phyloP scores from a whole-genome alignment of 2,797 vertebrate genomes.

The Coregonus suidteri region DNA sequence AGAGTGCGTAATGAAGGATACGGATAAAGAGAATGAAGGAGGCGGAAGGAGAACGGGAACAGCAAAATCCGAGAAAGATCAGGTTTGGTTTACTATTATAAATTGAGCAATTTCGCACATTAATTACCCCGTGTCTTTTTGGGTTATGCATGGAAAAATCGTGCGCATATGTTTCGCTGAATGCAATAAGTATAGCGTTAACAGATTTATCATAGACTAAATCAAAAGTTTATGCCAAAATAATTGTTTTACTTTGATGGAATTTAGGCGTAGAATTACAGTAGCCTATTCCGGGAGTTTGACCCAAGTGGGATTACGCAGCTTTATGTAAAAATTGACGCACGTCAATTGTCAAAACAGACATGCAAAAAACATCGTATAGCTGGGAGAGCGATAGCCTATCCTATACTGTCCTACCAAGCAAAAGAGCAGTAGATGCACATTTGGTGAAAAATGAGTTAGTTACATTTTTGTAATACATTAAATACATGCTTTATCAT shows the following conservation, averaged over 20 bases:
- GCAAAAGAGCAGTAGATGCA: too few species aligned
- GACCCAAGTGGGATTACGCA: background rate
- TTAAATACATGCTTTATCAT: too few species aligned
- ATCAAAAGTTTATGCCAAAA: too few species aligned
- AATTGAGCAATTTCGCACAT: background rate
- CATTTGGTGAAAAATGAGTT: too few species aligned
- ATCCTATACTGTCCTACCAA: too few species aligned
- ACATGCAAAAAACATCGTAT: background rate
- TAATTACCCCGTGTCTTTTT: background rate
- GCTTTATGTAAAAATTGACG: background rate
- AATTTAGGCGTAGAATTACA: too few species aligned
- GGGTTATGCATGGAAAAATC: background rate
- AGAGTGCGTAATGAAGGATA: constrained; percentile 13
- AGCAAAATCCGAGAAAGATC: constrained; percentile 55
- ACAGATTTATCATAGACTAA: too few species aligned
- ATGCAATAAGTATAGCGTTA: background rate
- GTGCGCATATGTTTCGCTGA: background rate
- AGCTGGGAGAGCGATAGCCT: background rate
- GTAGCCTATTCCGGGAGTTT: background rate
- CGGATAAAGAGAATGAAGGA: constrained; percentile 20
- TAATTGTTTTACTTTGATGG: too few species aligned
- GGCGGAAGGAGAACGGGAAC: constrained; percentile 33
- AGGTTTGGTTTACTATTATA: constrained; percentile 49
- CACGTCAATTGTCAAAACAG: background rate
- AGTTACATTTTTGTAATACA: too few species aligned